These are phyloP conservation scores for Musca vetustissima DNA, from an alignment of 1,140 invertebrate genomes.

Conservation along the genomic window DNA sequence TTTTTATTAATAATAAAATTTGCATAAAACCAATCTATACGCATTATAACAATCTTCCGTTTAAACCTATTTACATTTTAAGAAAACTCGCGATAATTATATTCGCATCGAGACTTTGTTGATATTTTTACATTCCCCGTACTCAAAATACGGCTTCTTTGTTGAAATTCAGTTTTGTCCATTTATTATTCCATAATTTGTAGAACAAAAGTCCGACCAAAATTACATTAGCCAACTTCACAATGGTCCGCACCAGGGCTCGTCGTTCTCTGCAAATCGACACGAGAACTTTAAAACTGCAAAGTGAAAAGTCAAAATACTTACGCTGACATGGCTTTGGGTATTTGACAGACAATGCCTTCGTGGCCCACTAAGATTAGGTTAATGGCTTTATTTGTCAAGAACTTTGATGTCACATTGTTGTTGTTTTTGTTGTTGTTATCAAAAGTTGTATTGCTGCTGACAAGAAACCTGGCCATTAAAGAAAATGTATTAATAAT, in stretches of 20 bases:
- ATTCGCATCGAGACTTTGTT: neutral
- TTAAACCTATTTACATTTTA: neutral
- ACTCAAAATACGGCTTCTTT: conserved; percentile 18
- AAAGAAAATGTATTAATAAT: too few relatives aligned
- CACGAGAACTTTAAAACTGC: neutral
- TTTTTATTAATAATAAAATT: too few relatives aligned
- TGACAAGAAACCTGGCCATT: too few relatives aligned
- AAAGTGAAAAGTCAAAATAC: neutral
- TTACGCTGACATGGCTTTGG: conserved; percentile 1
- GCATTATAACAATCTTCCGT: too few relatives aligned
- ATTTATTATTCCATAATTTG: conserved; percentile 52
- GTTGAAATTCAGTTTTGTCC: conserved; percentile 50
- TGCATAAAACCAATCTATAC: too few relatives aligned
- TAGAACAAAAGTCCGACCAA: conserved; percentile 45
- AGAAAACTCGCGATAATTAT: neutral
- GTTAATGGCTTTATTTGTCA: too few relatives aligned
- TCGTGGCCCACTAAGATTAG: neutral
- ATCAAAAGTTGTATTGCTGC: too few relatives aligned
- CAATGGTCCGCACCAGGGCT: conserved; percentile 39
- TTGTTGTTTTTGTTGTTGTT: too few relatives aligned
- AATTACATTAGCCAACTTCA: conserved; percentile 48
- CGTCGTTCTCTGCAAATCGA: conserved; percentile 38
- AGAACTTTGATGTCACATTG: too few relatives aligned
- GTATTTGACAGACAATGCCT: conserved; percentile 1
- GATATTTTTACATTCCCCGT: neutral